These are phyloP conservation scores for Pangasius larnaudii DNA, from an alignment of 2,797 vertebrate species.

Conservation along the genomic window DNA sequence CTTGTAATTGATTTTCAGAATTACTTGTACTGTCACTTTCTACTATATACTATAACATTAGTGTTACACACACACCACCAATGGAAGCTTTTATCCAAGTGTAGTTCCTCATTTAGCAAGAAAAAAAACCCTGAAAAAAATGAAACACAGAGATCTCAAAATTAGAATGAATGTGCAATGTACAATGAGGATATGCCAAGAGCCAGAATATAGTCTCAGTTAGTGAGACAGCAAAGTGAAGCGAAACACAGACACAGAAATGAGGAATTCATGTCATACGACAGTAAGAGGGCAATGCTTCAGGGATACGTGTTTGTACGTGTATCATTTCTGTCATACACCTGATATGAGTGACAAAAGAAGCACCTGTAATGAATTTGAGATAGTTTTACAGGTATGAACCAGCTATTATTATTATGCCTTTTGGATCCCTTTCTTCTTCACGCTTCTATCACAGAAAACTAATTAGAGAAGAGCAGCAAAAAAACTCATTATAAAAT, in stretches of 20 bases:
- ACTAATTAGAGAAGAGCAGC: slow-evolving; percentile 59
- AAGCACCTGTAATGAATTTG: neutral
- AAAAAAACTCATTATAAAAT: slow-evolving; percentile 58
- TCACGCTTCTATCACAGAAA: slow-evolving; percentile 39
- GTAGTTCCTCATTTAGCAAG: neutral
- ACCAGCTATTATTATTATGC: neutral
- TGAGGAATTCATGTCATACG: neutral
- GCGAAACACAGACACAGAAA: slow-evolving; percentile 17
- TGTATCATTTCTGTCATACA: neutral
- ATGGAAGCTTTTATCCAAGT: slow-evolving; percentile 13
- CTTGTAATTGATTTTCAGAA: neutral
- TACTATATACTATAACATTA: slow-evolving; percentile 20
- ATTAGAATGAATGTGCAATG: neutral
- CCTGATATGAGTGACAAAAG: neutral
- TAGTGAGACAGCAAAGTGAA: slow-evolving; percentile 24
- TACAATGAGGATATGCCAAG: slow-evolving; percentile 23
- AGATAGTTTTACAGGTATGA: neutral
- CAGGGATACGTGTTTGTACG: neutral
- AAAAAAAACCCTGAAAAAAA: neutral
- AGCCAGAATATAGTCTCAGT: neutral
- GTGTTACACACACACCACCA: slow-evolving; percentile 14
- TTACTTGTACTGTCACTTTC: slow-evolving; percentile 35
- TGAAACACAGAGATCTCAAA: neutral
- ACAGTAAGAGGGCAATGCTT: neutral
- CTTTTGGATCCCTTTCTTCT: neutral